Conservation (phyloP, 1,140 invertebrate genomes). For the Macrosteles quadrilineatus region DNA sequence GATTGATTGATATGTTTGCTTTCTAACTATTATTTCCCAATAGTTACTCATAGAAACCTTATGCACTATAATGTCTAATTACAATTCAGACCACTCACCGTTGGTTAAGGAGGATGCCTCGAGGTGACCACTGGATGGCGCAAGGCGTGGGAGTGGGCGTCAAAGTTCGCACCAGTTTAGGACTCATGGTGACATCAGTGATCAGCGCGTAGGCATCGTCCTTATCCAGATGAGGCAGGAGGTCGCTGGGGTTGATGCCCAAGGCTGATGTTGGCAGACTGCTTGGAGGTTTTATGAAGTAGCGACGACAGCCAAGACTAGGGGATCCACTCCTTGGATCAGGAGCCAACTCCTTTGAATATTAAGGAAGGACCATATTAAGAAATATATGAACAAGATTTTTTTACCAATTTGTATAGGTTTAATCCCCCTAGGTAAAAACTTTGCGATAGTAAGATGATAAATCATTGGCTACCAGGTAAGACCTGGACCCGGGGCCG, state of each 20-base stretch:
- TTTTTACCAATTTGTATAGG: too few species aligned
- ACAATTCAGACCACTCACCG: constrained; percentile 23
- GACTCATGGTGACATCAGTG: not conserved
- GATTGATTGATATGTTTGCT: too few species aligned
- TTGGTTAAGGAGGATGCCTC: constrained; percentile 8
- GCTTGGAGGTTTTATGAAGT: not conserved
- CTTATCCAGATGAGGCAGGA: not conserved
- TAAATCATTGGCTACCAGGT: too few species aligned
- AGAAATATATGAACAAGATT: not conserved
- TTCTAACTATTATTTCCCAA: too few species aligned
- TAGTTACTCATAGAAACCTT: too few species aligned
- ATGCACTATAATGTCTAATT: too few species aligned
- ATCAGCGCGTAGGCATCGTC: constrained; percentile 10
- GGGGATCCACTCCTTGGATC: not conserved
- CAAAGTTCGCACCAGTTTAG: not conserved
- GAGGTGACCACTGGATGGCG: constrained; percentile 15
- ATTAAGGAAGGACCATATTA: not conserved
- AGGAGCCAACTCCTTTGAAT: constrained; percentile 12
- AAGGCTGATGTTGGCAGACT: constrained; percentile 1
- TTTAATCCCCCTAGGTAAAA: too few species aligned
- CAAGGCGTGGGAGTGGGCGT: not conserved
- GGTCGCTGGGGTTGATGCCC: not conserved
- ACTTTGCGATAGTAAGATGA: too few species aligned
- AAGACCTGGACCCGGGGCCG: too few species aligned
- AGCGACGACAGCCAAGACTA: not conserved